phyloP scores from a whole-genome alignment of 2,888 invertebrate species.

The Chymomyza fuscimana region DNA sequence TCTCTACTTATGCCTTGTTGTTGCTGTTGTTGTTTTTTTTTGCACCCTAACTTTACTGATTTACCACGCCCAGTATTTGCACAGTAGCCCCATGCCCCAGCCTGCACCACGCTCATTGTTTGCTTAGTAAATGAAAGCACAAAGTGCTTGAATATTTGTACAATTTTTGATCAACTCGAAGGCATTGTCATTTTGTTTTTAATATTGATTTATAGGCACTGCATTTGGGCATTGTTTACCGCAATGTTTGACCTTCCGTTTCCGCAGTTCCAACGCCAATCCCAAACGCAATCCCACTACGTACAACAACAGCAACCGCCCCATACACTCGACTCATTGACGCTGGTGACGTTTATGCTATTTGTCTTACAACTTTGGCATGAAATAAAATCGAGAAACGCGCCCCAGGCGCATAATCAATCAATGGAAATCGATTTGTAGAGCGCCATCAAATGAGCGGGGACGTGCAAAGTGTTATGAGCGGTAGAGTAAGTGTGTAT shows the following conservation, averaged over 20 bases:
- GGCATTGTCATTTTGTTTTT: conserved; percentile 28
- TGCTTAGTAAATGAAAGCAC: conserved; percentile 52
- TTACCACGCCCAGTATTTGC: conserved; percentile 3
- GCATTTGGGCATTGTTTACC: conserved; percentile 54
- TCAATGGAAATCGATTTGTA: conserved; percentile 69
- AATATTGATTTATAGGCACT: conserved; percentile 62
- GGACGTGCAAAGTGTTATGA: neutral
- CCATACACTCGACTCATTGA: neutral
- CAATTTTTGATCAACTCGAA: conserved; percentile 38
- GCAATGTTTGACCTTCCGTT: conserved; percentile 55
- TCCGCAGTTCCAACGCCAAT: neutral
- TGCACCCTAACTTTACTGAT: neutral
- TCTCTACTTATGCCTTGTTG: neutral
- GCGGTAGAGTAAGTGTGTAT: neutral
- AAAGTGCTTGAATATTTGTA: conserved; percentile 62
- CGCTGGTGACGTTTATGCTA: conserved; percentile 17
- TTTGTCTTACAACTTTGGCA: conserved; percentile 39
- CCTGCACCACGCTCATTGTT: conserved; percentile 23
- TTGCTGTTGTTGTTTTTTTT: conserved; percentile 4
- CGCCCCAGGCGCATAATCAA: conserved; percentile 60
- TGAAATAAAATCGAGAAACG: neutral
- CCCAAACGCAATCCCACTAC: neutral
- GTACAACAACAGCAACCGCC: too few species aligned
- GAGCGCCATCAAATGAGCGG: conserved; percentile 46
- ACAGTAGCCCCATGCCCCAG: neutral